A percentile compares a stretch with the other conserved stretches of the same genome.
These are phyloP conservation scores for Zonitis immaculata DNA, from an alignment of 2,888 invertebrate genomes.

Conservation along the genomic window DNA sequence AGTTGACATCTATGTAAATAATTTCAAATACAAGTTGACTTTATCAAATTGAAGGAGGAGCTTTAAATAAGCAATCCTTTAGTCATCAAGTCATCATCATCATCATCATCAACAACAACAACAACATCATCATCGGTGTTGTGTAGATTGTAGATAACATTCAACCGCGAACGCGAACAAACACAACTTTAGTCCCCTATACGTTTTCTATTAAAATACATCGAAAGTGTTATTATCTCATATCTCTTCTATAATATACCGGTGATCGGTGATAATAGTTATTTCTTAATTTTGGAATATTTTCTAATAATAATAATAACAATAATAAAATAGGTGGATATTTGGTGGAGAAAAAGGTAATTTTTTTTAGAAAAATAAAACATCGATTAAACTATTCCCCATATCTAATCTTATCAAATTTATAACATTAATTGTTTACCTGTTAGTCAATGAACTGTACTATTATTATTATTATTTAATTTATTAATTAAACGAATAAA, in stretches of 20 bases:
- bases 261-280: neutral
- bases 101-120: slow-evolving; percentile 5
- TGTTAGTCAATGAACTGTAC: neutral
- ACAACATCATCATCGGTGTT: too few relatives aligned
- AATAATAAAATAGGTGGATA: too few relatives aligned
- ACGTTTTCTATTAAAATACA: neutral
- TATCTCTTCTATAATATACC: too few relatives aligned
- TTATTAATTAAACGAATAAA: neutral
- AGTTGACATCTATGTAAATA: neutral
- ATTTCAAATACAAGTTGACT: neutral
- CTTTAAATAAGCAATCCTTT: slow-evolving; percentile 16
- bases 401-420: slow-evolving; percentile 1
- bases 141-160: neutral
- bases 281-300: neutral
- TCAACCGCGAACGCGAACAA: neutral
- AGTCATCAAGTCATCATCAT: slow-evolving; percentile 7
- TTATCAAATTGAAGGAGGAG: neutral
- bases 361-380: too few relatives aligned
- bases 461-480: neutral
- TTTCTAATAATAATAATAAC: too few relatives aligned
- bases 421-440: neutral
- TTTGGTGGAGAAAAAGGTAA: too few relatives aligned
- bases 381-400: neutral
- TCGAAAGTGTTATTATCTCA: neutral
- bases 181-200: neutral